Conservation (phyloP, 35 echinoderm and acorn worm genomes). For the Patiria miniata region DNA sequence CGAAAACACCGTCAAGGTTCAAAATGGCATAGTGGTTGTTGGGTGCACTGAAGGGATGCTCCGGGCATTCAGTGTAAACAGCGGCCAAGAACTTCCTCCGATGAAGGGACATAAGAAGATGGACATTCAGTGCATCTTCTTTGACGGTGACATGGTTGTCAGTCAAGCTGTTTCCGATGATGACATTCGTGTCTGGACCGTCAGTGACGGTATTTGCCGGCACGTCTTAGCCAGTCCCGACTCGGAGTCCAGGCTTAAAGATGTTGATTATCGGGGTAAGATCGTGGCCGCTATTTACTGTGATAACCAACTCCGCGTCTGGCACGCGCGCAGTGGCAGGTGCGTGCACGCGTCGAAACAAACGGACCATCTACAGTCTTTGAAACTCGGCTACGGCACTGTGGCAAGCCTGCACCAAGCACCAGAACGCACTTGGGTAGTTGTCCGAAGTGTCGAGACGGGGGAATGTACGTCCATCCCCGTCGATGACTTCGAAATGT, state of each 20-base stretch:
- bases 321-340: background rate
- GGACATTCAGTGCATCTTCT: background rate
- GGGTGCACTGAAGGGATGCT: background rate
- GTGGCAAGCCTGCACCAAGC: too few species aligned
- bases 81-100: background rate
- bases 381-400: too few species aligned
- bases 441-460: too few species aligned
- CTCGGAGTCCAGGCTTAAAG: background rate
- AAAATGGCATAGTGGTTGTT: background rate
- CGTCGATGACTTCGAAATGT: too few species aligned
- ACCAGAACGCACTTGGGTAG: too few species aligned
- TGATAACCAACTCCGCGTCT: background rate
- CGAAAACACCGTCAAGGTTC: background rate
- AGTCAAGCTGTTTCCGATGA: background rate
- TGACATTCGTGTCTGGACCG: background rate
- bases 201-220: background rate
- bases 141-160: background rate
- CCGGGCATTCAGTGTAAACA: background rate
- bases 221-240: background rate
- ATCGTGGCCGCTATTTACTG: background rate
- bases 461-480: too few species aligned
- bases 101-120: background rate
- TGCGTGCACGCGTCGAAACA: background rate
- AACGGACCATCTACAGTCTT: too few species aligned
- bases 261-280: background rate